Base-by-base conservation (phyloP, 2,797 vertebrate species). In the Cyclopterus lumpus region DNA sequence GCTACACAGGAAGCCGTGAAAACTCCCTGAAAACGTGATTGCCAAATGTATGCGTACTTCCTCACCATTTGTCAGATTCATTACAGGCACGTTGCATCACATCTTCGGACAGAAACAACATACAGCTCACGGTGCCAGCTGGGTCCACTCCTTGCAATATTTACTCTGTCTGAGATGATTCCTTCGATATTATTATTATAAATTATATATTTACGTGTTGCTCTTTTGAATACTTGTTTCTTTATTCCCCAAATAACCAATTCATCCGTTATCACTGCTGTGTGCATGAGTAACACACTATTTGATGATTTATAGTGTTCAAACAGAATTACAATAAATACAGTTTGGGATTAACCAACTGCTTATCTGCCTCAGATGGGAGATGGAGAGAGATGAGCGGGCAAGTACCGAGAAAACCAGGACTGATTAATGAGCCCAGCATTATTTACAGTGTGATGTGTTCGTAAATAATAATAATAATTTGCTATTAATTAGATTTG, bases 201-300 rank as follows among this genome's bases (percentile, higher is more conserved):
- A n/a, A n/a, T n/a, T n/a, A n/a, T n/a, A n/a, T n/a, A n/a, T 22
- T 71, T n/a, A 66, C 66, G 34, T 38, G 42, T 54, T 81, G 49
- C 69, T 83, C 30, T 26, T 82, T 58, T 66, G 36, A 66, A 30
- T 38, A 66, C 42, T 67, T 69, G 51, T 49, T 73, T 88, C 72
- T 54, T 80, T 79, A 80, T 70, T 81, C 70, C 73, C 67, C 18
- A 16, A 74, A 82, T 87, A 82, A 70, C 70, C 72, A 88, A 81
- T 85, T 79, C 75, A 71, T 77, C 38, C 53, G 81, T 83, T 81
- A 84, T 82, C 67, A 73, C 69, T 73, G 54, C 63, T 44, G 67
- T 71, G 73, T 65, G 65, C 71, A 75, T 62, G 44, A 68, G 69
- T 75, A 77, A 81, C 79, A 82, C 81, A 24, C 51, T 26, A 15